Percentiles rank a stretch among this genome's conserved stretches.
Conservation (phyloP, 2,888 invertebrate species). For the Acrobasis consociella region DNA sequence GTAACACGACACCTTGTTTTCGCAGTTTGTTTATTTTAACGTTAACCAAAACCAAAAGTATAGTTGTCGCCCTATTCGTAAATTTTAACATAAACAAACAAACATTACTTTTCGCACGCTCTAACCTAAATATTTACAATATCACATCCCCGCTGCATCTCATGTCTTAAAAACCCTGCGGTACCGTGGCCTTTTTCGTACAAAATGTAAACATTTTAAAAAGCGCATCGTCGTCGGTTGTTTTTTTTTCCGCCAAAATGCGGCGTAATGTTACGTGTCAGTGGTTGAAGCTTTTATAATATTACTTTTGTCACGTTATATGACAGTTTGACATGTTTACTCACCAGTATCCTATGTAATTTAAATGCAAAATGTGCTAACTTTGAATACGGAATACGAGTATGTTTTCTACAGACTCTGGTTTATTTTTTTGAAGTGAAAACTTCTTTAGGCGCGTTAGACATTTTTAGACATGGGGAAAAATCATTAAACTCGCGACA, state of each 20-base stretch:
- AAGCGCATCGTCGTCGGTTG: conserved; percentile 9
- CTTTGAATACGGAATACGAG: no score
- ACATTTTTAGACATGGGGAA: no score
- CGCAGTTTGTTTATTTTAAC: no score
- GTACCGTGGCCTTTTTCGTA: conserved; percentile 1
- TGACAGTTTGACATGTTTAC: background rate
- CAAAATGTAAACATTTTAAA: conserved; percentile 19
- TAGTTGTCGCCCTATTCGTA: no score
- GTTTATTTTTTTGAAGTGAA: no score
- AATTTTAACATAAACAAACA: no score
- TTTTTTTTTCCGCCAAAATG: background rate
- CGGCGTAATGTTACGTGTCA: background rate
- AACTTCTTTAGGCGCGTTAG: no score
- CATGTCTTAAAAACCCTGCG: background rate
- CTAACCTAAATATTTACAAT: background rate
- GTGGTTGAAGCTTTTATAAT: background rate
- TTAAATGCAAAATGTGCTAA: no score
- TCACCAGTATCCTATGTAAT: background rate
- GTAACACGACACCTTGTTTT: no score
- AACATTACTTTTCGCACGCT: background rate
- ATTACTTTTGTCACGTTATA: background rate
- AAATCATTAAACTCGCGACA: no score
- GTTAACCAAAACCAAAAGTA: no score
- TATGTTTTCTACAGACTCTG: no score
- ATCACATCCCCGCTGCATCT: background rate